These are phyloP conservation scores for Argopecten irradians DNA, from an alignment of 1,140 invertebrate species.

Conservation along the genomic window DNA sequence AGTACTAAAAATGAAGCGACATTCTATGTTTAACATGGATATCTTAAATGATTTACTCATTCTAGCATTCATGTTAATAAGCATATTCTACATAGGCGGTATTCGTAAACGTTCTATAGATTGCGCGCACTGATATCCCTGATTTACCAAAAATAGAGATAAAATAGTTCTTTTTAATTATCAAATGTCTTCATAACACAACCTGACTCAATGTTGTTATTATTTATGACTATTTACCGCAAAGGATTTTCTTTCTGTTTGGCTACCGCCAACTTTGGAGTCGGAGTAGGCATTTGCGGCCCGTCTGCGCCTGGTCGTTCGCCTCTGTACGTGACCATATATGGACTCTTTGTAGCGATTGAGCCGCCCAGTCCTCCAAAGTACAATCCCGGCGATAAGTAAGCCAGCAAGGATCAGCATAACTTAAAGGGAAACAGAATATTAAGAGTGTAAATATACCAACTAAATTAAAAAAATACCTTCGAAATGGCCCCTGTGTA, in stretches of 20 bases:
- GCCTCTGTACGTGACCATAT: conserved; percentile 25
- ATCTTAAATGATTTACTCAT: too few relatives aligned
- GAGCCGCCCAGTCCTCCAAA: conserved; percentile 35
- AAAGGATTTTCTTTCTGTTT: neutral
- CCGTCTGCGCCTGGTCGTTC: neutral
- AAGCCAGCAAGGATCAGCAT: conserved; percentile 26
- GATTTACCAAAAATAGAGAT: too few relatives aligned
- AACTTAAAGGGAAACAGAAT: too few relatives aligned
- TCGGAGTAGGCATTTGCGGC: neutral
- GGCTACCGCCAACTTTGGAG: neutral
- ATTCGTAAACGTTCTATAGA: too few relatives aligned
- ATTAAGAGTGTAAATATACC: too few relatives aligned
- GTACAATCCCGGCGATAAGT: conserved; percentile 20
- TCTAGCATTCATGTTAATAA: too few relatives aligned
- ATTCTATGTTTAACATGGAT: too few relatives aligned
- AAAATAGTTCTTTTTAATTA: too few relatives aligned
- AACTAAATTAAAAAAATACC: neutral
- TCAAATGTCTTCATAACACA: too few relatives aligned
- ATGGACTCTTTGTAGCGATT: neutral
- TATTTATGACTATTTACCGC: neutral
- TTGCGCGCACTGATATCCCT: too few relatives aligned
- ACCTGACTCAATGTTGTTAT: too few relatives aligned
- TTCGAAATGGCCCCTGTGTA: neutral
- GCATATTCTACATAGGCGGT: too few relatives aligned
- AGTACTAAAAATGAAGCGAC: neutral